Evolutionary conservation across 2,113 vertebrate genomes (phyloP), one percentile per base, ranked within the genome.

Genomic region (Malurus alboscapulatus): DNA sequence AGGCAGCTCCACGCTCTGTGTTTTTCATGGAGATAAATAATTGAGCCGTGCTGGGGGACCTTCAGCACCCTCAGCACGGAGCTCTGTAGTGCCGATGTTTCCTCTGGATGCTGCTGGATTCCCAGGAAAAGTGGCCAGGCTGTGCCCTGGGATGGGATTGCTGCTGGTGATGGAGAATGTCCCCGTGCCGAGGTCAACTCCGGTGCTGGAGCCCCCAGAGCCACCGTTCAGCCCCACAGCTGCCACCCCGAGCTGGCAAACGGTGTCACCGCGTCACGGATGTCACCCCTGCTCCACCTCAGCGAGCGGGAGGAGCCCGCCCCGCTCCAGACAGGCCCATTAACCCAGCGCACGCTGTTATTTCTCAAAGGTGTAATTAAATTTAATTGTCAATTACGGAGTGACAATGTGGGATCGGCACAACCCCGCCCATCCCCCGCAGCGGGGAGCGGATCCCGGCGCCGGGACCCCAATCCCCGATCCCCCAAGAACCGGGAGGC

Each of bases 331-430:
- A 73, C 81, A 83, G 92, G 45, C 85, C 83, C 71, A 24, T 95
- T 79, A 82, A 74, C 66, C 57, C 72, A 57, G 53, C 34, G 6
- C 47, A 71, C 26, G 0, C 91, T 90, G 61, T 92, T 91, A 96
- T 96, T 94, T 93, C 95, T 93, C 91, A 44, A 81, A 92, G 92
- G 91, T 88, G 76, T 85, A 91, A 92, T 97, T 96, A 96, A 83
- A 88, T 93, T 65, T 93, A 94, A 96, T 95, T 85, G 89, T 65
- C 94, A 93, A 77, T 97, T 96, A 93, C 19, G 9, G 17, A 54
- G 57, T 8, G 62, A 74, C 21, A 57, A 25, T 24, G 84, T 20
- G 73, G 85, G 92, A 59, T 19, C 34, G 40, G 50, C 75, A 36
- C n/a, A 6, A 11, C 14, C 0, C 29, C 51, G 34, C 82, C 82